Evolutionary conservation across 2,888 invertebrate species (phyloP).

Genomic region (Timema cristinae): DNA sequence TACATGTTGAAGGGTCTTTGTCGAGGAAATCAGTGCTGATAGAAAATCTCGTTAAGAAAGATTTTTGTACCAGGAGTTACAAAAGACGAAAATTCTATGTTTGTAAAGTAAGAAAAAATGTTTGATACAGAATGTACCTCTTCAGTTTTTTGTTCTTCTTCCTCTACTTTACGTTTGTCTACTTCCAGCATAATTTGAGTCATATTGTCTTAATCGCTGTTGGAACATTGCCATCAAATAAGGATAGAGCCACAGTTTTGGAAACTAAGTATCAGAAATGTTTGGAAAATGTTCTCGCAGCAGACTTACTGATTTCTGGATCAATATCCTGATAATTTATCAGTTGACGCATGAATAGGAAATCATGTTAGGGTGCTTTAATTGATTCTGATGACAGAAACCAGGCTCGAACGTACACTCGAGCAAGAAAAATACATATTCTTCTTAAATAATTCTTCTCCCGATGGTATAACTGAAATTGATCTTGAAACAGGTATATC

Average conservation of each 20-base stretch:
- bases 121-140: background rate
- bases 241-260: no score
- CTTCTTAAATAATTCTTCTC: constrained; percentile 18
- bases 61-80: background rate
- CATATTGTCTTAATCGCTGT: background rate
- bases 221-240: no score
- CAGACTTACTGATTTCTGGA: constrained; percentile 5
- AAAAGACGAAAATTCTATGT: background rate
- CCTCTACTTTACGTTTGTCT: background rate
- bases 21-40: background rate
- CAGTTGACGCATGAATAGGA: background rate
- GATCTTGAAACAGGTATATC: constrained; percentile 25
- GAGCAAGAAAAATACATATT: no score
- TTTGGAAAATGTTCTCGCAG: constrained; percentile 3
- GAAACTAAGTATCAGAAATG: background rate
- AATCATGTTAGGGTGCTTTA: no score
- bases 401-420: constrained; percentile 25
- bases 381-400: no score
- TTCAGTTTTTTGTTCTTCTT: background rate
- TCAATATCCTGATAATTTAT: no score
- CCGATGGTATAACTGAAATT: constrained; percentile 20
- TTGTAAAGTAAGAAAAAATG: background rate
- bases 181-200: background rate
- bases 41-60: background rate
- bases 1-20: no score